Evolutionary conservation across 64 coral and sea anemone species (phyloP), one percentile per base, ranked within the genome.

Genomic region (Orbicella faveolata): DNA sequence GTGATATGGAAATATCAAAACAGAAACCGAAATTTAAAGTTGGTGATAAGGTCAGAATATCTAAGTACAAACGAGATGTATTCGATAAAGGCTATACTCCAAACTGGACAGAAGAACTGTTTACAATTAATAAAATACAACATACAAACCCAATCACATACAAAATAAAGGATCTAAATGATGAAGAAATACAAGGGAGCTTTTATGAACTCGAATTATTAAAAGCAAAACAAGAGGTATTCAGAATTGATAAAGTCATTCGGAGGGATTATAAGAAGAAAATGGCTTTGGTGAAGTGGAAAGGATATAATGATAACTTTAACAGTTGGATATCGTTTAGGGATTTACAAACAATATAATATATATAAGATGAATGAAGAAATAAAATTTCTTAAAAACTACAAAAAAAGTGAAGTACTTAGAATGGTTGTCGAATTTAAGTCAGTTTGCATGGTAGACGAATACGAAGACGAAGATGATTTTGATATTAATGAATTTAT

Each of bases 61-160:
- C 7, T 61, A n/a, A 89, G 69, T 20, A 63, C 20, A 52, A 85
- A 76, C 25, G 77, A 55, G 34, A n/a, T 21, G n/a, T n/a, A 6
- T 83, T 91, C 62, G 79, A 91, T 6, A 83, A 91, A 12, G 89
- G 89, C 0, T 91, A 83, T 63, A 26, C 73, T 16, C 78, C 78
- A 5, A n/a, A 34, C 0, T 82, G 89, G 79, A 91, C 75, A 23
- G 89, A 84, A 76, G 89, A 84, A 34, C 74, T 91, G 61, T 91
- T 91, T 75, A 76, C 89, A 6, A 76, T 84, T 74, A 84, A 69
- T 17, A 84, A 85, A 67, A 63, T 39, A 51, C 62, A 68, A 35
- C 82, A 69, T 37, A 63, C 61, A 33, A 61, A 2, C 41, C 82
- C 63, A 34, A 30, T 63, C 4, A 69, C 41, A 8, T 85, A 84